Evolutionary conservation across 2,113 vertebrate genomes (phyloP), one percentile per base, ranked within the genome.

Genomic region (Cephalopholis sonnerati): DNA sequence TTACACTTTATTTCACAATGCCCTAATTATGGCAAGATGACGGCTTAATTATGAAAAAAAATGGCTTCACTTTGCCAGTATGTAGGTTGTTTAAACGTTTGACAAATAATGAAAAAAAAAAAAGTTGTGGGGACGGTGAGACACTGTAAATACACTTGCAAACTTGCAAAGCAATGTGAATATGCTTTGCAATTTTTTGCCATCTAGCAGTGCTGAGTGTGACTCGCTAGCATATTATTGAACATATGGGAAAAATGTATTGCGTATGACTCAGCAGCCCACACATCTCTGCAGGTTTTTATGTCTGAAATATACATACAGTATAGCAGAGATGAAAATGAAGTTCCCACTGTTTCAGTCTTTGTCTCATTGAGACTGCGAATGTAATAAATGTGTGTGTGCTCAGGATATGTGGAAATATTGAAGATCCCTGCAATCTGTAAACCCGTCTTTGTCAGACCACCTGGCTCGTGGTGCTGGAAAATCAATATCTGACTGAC

Each of bases 1-100:
- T 88, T 87, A 89, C 84, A 90, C 82, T 91, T 92, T 91, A 81
- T 92, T 93, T 89, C 87, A 91, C 86, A 81, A 88, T 85, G 79
- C 58, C 81, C 91, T 93, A 93, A 94, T 94, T 94, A 94, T 65
- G 66, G 78, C 48, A 62, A 81, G 82, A 91, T 92, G 91, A 91
- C 48, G 15, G 67, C 68, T 86, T 85, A 88, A 93, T 94, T 91
- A 88, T 78, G 71, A 70, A 84, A 74, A 44, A 81, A 83, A 79
- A 83, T 62, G 18, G 61, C 64, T 71, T 82, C 80, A 74, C 79
- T 90, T 83, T 77, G 74, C 75, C 13, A 58, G 74, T 74, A 82
- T 64, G 74, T 65, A 72, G 80, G 80, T 78, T 84, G 61, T 53
- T 78, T 72, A 84, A 82, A 84, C 3, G 2, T 86, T 64, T 82